phyloP scores from a whole-genome alignment of 2,113 vertebrate species.

The Thalassarche chlororhynchos region DNA sequence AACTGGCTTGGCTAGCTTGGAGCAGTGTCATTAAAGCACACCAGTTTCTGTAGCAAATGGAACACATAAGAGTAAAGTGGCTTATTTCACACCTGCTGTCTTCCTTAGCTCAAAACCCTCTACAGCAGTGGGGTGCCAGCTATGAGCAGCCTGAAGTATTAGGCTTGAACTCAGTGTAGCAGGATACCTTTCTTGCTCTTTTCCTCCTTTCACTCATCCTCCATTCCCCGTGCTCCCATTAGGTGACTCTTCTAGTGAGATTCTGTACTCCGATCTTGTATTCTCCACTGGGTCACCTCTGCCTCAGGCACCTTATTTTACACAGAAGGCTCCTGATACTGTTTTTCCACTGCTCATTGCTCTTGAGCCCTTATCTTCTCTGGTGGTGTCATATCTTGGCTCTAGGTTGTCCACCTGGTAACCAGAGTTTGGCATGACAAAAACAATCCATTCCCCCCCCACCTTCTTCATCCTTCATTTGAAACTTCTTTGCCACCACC shows the following conservation, averaged over 20 bases:
- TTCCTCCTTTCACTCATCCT: background rate
- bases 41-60: background rate
- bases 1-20: background rate
- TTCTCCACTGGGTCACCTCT: background rate
- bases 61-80: background rate
- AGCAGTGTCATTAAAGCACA: background rate
- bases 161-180: background rate
- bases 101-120: background rate
- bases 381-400: background rate
- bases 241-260: background rate
- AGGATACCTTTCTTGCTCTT: background rate
- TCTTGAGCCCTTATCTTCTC: background rate
- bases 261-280: background rate
- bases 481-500: background rate
- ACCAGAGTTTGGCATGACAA: background rate
- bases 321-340: background rate
- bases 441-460: background rate
- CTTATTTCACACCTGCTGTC: background rate
- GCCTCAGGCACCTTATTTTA: rapidly evolving
- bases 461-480: background rate
- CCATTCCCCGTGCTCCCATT: background rate
- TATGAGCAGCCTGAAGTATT: background rate
- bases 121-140: background rate
- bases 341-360: background rate
- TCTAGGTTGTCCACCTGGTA: background rate